phyloP scores from a whole-genome alignment of 1,140 invertebrate species.

The Drosophila gunungcola region DNA sequence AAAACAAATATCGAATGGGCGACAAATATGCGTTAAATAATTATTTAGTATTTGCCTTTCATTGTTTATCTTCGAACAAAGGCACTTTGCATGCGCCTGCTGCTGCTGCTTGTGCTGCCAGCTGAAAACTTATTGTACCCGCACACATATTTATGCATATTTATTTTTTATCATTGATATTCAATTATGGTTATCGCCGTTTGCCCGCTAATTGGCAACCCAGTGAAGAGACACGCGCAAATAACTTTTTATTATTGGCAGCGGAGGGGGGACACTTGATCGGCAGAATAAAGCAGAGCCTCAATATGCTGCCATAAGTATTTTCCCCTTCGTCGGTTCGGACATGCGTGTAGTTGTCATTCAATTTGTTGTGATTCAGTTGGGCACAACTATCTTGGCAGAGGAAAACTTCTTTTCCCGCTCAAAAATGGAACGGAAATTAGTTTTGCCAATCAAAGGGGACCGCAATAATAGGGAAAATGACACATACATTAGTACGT shows the following conservation, averaged over 20 bases:
- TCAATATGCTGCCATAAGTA: background rate
- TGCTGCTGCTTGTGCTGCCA: conserved; percentile 20
- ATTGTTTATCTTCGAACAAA: conserved; percentile 54
- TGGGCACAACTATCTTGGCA: conserved; percentile 5
- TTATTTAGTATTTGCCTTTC: conserved; percentile 54
- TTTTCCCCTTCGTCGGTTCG: background rate
- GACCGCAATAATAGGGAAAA: conserved; percentile 13
- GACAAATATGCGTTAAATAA: conserved; percentile 65
- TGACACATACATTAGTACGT: no score
- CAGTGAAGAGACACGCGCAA: conserved; percentile 58
- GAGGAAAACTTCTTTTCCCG: conserved; percentile 16
- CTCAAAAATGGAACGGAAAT: conserved; percentile 32
- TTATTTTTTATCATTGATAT: conserved; percentile 68
- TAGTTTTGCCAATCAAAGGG: conserved; percentile 49
- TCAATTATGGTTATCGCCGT: conserved; percentile 72
- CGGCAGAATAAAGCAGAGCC: background rate
- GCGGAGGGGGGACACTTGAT: background rate
- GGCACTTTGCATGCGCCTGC: conserved; percentile 26
- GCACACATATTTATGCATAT: conserved; percentile 37
- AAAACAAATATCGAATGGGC: conserved; percentile 52
- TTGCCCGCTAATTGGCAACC: conserved; percentile 61
- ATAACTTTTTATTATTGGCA: conserved; percentile 40
- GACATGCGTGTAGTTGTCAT: conserved; percentile 29
- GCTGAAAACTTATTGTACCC: conserved; percentile 29
- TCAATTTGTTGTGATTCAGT: conserved; percentile 34